Conservation (phyloP, 1,140 invertebrate genomes). For the Melitaea cinxia region DNA sequence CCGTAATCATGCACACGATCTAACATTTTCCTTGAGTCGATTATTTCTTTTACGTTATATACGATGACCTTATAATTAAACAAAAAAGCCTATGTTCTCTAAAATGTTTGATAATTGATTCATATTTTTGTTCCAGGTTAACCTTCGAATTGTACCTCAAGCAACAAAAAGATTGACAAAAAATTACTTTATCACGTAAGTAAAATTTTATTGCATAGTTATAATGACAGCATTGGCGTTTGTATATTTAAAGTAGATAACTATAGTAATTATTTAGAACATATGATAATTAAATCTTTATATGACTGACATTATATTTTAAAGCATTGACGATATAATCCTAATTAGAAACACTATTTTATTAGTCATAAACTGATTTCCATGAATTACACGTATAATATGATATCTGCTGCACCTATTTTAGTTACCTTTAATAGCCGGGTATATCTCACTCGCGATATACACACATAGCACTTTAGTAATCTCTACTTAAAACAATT, state of each 20-base stretch:
- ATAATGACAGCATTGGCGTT: too few species aligned
- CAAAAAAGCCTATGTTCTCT: background rate
- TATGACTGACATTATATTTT: too few species aligned
- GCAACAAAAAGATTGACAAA: background rate
- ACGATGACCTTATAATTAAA: background rate
- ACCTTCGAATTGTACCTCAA: background rate
- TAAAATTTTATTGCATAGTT: too few species aligned
- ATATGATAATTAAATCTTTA: too few species aligned
- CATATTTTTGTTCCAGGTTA: conserved; percentile 3
- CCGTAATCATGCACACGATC: conserved; percentile 39
- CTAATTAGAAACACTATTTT: too few species aligned
- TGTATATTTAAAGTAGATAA: too few species aligned
- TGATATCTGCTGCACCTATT: background rate
- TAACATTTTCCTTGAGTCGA: conserved; percentile 18
- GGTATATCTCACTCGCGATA: conserved; percentile 10
- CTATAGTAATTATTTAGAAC: too few species aligned
- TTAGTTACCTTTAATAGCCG: background rate
- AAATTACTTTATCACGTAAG: too few species aligned
- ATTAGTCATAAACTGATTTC: too few species aligned
- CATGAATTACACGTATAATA: background rate
- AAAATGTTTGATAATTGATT: background rate
- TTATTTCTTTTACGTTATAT: background rate
- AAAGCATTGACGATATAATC: too few species aligned
- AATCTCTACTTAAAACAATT: conserved; percentile 17
- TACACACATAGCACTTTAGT: conserved; percentile 3